These are phyloP conservation scores for Ctenochaetus hawaiiensis DNA, from an alignment of 2,797 vertebrate species.

Conservation along the genomic window DNA sequence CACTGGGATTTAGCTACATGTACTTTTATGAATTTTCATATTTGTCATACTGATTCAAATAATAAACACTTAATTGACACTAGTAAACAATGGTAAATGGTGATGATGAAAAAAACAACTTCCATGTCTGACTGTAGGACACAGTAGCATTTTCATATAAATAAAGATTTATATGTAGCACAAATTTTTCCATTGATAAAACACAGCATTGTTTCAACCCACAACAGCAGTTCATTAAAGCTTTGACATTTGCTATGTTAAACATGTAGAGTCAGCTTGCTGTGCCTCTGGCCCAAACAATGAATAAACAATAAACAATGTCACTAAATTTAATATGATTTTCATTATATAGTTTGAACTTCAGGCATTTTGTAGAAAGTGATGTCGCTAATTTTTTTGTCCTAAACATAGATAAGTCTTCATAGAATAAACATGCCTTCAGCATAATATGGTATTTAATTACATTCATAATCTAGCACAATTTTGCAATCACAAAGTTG, in stretches of 20 bases:
- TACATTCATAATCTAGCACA: not conserved
- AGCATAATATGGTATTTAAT: constrained; percentile 9
- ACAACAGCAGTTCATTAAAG: constrained; percentile 50
- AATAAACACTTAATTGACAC: too few species aligned
- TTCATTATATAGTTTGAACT: constrained; percentile 3
- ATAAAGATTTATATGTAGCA: constrained; percentile 18
- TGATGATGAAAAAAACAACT: not conserved
- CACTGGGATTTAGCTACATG: too few species aligned
- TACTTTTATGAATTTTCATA: too few species aligned
- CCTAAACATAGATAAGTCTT: constrained; percentile 3
- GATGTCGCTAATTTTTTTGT: constrained; percentile 11
- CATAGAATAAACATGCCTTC: constrained; percentile 6
- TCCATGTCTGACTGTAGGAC: not conserved
- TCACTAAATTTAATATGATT: constrained; percentile 4
- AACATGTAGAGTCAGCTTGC: constrained; percentile 23
- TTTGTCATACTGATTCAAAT: too few species aligned
- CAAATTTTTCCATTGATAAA: constrained; percentile 49
- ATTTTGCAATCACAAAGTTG: constrained; percentile 12
- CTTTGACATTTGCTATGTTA: constrained; percentile 51
- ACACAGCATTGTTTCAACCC: constrained; percentile 41
- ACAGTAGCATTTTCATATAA: constrained; percentile 22
- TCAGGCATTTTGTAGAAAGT: not conserved
- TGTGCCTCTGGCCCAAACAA: constrained; percentile 7
- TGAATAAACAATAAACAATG: constrained; percentile 22
- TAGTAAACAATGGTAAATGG: not conserved